A percentile compares a stretch with the other conserved stretches of the same genome.
phyloP scores from a whole-genome alignment of 2,888 invertebrate species.

The Mongoloraphidia duomilia region DNA sequence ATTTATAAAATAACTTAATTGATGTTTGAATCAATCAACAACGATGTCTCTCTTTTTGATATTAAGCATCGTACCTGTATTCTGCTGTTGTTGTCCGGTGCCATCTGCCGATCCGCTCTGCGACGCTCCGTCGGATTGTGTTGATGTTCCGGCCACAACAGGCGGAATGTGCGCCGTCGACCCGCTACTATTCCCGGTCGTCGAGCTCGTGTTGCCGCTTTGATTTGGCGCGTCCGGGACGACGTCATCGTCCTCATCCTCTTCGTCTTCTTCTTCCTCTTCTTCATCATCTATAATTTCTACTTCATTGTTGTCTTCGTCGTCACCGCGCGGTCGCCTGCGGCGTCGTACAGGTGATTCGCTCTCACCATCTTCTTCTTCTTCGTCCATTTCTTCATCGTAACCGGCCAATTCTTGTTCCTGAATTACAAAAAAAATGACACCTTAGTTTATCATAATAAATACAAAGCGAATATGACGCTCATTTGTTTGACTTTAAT shows the following conservation, averaged over 20 bases:
- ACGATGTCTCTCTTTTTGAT: no score
- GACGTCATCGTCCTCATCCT: not conserved
- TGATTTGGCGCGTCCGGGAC: conserved; percentile 18
- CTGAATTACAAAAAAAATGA: conserved; percentile 18
- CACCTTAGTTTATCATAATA: not conserved
- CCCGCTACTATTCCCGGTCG: conserved; percentile 15
- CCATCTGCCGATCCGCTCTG: conserved; percentile 2
- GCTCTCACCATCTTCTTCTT: conserved; percentile 38
- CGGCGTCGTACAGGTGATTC: conserved; percentile 34
- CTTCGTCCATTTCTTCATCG: conserved; percentile 28
- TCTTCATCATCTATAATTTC: conserved; percentile 31
- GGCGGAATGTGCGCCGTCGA: not conserved
- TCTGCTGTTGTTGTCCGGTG: conserved; percentile 28
- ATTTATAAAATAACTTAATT: no score
- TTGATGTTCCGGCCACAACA: conserved; percentile 7
- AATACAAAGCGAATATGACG: no score
- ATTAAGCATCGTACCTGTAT: conserved; percentile 35
- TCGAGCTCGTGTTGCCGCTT: conserved; percentile 19
- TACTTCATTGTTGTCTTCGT: conserved; percentile 46
- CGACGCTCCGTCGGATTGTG: conserved; percentile 14
- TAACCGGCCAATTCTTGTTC: conserved; percentile 36
- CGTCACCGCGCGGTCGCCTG: conserved; percentile 29
- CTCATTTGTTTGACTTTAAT: no score
- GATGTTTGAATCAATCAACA: no score
- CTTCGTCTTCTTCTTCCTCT: conserved; percentile 9